These are phyloP conservation scores for Drosophila neotestacea DNA, from an alignment of 2,888 invertebrate species.

Conservation along the genomic window DNA sequence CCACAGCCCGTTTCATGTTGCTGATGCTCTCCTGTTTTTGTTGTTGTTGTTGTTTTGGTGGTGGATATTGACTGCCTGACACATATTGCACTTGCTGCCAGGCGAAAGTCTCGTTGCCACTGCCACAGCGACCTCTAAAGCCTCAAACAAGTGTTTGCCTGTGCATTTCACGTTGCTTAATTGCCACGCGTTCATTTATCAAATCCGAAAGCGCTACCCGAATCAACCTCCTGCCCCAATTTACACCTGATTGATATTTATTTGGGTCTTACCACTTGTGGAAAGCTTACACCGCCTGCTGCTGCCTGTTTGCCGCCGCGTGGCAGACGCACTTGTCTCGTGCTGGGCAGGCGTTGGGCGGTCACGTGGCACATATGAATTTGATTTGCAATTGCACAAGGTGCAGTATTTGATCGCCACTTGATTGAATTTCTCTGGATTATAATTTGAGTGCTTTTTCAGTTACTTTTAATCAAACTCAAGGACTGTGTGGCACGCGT, in stretches of 20 bases:
- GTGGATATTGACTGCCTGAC: constrained; percentile 57
- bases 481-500: constrained; percentile 33
- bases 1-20: constrained; percentile 72
- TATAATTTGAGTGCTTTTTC: constrained; percentile 56
- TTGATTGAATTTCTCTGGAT: constrained; percentile 59
- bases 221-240: constrained; percentile 16
- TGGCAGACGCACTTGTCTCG: constrained; percentile 46
- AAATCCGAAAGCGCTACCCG: constrained; percentile 26
- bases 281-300: constrained; percentile 34
- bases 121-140: constrained; percentile 43
- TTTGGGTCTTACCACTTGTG: constrained; percentile 38
- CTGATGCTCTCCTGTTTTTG: constrained; percentile 33
- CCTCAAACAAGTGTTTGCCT: constrained; percentile 45
- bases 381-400: constrained; percentile 42
- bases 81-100: constrained; percentile 75
- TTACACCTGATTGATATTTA: constrained; percentile 55
- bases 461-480: constrained; percentile 24
- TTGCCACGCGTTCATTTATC: constrained; percentile 67
- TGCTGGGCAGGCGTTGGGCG: constrained; percentile 59
- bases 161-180: constrained; percentile 46
- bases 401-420: constrained; percentile 44
- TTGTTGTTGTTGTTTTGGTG: constrained; percentile 44
- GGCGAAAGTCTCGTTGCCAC: constrained; percentile 52
- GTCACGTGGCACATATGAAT: constrained; percentile 56
- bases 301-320: constrained; percentile 28